Conservation (phyloP, 2,888 invertebrate genomes). For the Dynastes maya region DNA sequence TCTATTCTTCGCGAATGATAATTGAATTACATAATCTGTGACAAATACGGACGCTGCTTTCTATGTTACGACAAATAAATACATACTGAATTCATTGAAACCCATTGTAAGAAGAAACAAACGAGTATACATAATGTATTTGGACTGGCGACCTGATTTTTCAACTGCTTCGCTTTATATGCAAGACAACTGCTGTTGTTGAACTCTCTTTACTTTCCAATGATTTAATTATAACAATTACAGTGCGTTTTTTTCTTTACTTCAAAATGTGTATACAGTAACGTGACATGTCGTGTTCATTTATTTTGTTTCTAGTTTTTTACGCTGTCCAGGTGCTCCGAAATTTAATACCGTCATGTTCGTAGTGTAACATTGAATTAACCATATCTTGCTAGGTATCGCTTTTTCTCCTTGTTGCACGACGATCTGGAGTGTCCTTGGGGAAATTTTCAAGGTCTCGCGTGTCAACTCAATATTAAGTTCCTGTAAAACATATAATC, state of each 20-base stretch:
- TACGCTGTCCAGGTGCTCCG: not conserved
- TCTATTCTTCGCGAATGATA: not conserved
- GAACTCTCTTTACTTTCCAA: conserved; percentile 45
- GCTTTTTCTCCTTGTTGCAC: not conserved
- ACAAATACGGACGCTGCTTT: not conserved
- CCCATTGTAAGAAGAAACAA: not conserved
- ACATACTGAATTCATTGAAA: not conserved
- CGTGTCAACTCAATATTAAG: conserved; percentile 1
- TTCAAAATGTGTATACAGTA: not conserved
- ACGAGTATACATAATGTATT: conserved; percentile 23
- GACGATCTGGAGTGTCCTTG: conserved; percentile 14
- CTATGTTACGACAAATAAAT: not conserved
- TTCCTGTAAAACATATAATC: not conserved
- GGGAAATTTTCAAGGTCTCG: conserved; percentile 26
- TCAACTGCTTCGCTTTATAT: conserved; percentile 30
- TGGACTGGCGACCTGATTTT: conserved; percentile 38
- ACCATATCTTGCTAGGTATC: not conserved
- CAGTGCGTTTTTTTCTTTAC: conserved; percentile 4
- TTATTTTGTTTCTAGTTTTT: not conserved
- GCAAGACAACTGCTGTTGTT: conserved; percentile 26
- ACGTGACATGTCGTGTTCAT: not conserved
- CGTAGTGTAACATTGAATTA: not conserved
- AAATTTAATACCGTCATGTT: not conserved
- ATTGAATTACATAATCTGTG: conserved; percentile 10
- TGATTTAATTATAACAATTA: conserved; percentile 36